Base-by-base conservation (phyloP, 2,888 invertebrate species). In the Macaria notata region DNA sequence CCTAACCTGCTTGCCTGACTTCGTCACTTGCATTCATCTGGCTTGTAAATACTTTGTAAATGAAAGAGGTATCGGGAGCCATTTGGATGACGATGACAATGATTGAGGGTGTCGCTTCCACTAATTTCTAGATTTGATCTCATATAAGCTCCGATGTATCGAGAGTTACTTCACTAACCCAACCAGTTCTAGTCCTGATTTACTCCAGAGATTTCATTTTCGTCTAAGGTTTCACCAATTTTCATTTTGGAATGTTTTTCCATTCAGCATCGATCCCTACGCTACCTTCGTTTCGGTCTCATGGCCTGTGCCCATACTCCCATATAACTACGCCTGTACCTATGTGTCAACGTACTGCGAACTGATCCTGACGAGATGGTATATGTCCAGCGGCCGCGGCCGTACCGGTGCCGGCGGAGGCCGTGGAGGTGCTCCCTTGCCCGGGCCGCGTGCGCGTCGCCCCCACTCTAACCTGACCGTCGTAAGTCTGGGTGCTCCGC, bases 391-490 rank as follows among this genome's bases (percentile, higher is more conserved):
- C 61, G 42, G 47, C 70, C 77, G 44, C 59, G 47, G 62, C 63
- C 60, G 68, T 76, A 49, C 75, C 79, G 60, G 73, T 76, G 58
- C 80, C 79, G 39, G 79, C 79, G 44, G 79, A 79, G 44, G 84
- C 85, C 54, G 81, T 75, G 64, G 77, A 78, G 64, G 88, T 91
- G 69, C 75, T 86, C 69, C 91, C 92, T 46, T 82, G 87, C 62
- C 88, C 92, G 59, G 92, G 92, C 69, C 80, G 79, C 69, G 88
- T 92, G 68, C 84, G 86, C 68, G 65, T 76, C 76, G 77, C 83
- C 58, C 79, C 76, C 68, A 68, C 72, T 69, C 79, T 81, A 62
- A 76, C 83, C 70, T 88, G 83, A 78, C 65, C 62, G 66, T 65
- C 70, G 85, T 88, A 86, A 88, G 88, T 87, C 73, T 69, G 76